phyloP scores from a whole-genome alignment of 2,113 vertebrate species.

The Tenrec ecaudatus region DNA sequence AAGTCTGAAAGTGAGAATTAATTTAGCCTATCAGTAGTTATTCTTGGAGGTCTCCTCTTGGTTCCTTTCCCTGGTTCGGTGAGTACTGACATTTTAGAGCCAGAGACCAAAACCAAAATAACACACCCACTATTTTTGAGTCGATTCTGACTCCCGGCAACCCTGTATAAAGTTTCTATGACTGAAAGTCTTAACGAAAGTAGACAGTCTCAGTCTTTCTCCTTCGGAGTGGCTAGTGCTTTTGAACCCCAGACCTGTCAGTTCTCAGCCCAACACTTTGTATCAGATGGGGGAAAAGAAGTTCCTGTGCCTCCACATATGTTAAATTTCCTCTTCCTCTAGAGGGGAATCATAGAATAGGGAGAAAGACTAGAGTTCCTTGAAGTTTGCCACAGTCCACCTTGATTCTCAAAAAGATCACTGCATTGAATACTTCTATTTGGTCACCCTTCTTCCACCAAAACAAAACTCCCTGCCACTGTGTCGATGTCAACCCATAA shows the following conservation, averaged over 20 bases:
- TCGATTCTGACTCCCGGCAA: too few relatives aligned
- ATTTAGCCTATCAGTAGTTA: not conserved
- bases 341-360: not conserved
- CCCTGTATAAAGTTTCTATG: too few relatives aligned
- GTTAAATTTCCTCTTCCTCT: not conserved
- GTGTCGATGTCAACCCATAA: too few relatives aligned
- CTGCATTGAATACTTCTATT: not conserved
- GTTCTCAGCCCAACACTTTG: too few relatives aligned
- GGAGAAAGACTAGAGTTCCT: not conserved
- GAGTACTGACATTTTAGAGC: not conserved
- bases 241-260: too few relatives aligned
- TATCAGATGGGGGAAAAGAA: not conserved
- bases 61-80: not conserved
- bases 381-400: not conserved
- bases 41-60: not conserved
- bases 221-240: too few relatives aligned
- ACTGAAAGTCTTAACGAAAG: too few relatives aligned
- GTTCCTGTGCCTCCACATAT: not conserved
- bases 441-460: not conserved
- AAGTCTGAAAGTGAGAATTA: not conserved
- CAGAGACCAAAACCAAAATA: not conserved
- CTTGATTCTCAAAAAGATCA: not conserved
- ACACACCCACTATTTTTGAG: not conserved
- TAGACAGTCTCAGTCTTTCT: too few relatives aligned
- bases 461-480: too few relatives aligned